Base-by-base conservation (phyloP, 2,888 invertebrate species). In the Eustalomyia histrio region DNA sequence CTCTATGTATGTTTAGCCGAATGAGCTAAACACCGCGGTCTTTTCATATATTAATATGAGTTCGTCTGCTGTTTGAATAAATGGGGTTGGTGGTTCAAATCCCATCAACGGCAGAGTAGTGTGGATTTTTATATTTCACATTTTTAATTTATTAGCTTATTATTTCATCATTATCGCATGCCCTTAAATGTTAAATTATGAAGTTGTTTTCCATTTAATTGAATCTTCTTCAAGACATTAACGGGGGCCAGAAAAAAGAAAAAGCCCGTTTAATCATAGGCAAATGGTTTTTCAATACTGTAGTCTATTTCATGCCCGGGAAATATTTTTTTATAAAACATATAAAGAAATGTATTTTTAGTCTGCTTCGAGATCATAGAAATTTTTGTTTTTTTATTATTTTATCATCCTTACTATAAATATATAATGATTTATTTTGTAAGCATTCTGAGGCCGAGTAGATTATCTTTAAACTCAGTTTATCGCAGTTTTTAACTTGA, bases 261-360 rank as follows among this genome's bases (percentile, higher is more conserved):
- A 83, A 79, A 74, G 85, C 86, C 84, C 87, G 85, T 68, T 87
- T 89, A 90, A 89, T 90, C 90, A 86, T 89, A 90, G 87, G 53
- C 86, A 83, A 84, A 67, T 63, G 57, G 85, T 83, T 83, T 74
- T 18, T 86, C 84, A 83, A 85, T 88, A 85, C 85, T 85, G 76
- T 86, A 83, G 86, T 83, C 85, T 89, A 88, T 88, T 90, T 89
- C 89, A 89, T 89, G 89, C 86, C 71, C 84, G 87, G 87, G 85
- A 85, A 80, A 89, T 83, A 90, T 67, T 14, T 14, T 39, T 18
- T 43, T 63, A 2, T 16, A 47, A 4, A 43, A 10, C n/a, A n/a
- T n/a, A n/a, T n/a, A n/a, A n/a, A n/a, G n/a, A n/a, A n/a, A n/a
- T n/a, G n/a, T n/a, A n/a, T n/a, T n/a, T n/a, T n/a, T n/a, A n/a